Percentiles rank a stretch among this genome's conserved stretches.
Evolutionary conservation across 2,113 vertebrate species (phyloP).

Genomic region (Cettia cetti): DNA sequence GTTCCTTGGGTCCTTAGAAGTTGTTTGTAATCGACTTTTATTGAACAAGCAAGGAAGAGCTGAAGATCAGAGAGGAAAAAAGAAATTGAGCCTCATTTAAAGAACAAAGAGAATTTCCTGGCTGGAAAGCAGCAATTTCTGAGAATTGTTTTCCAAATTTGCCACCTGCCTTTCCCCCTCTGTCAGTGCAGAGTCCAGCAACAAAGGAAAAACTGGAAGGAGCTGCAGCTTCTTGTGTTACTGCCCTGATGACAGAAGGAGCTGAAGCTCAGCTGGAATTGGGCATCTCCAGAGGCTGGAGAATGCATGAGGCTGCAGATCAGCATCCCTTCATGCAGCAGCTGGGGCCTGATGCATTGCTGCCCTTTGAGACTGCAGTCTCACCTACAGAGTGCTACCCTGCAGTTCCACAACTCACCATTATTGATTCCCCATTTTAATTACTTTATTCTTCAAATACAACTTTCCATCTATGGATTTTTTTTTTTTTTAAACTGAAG

Average conservation of each 20-base stretch:
- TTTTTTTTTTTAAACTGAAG: neutral
- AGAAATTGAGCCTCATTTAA: neutral
- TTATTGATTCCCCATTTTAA: neutral
- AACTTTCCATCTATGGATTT: neutral
- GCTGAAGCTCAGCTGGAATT: neutral
- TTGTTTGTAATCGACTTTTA: neutral
- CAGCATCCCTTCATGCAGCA: neutral
- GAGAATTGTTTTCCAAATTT: neutral
- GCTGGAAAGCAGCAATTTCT: neutral
- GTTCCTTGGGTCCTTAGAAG: neutral
- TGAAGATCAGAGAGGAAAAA: neutral
- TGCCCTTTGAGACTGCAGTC: neutral
- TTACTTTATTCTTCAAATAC: neutral
- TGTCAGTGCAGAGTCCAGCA: neutral
- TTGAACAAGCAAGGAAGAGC: neutral
- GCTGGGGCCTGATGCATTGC: accelerated
- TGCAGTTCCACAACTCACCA: neutral
- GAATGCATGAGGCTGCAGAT: neutral
- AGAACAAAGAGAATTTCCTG: neutral
- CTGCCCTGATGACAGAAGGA: neutral
- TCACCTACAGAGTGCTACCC: neutral
- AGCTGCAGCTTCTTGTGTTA: neutral
- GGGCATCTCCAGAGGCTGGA: neutral
- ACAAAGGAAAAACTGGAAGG: neutral
- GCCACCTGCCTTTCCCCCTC: neutral